These are phyloP conservation scores for Stratiomys singularior DNA, from an alignment of 2,888 invertebrate species.

Conservation along the genomic window DNA sequence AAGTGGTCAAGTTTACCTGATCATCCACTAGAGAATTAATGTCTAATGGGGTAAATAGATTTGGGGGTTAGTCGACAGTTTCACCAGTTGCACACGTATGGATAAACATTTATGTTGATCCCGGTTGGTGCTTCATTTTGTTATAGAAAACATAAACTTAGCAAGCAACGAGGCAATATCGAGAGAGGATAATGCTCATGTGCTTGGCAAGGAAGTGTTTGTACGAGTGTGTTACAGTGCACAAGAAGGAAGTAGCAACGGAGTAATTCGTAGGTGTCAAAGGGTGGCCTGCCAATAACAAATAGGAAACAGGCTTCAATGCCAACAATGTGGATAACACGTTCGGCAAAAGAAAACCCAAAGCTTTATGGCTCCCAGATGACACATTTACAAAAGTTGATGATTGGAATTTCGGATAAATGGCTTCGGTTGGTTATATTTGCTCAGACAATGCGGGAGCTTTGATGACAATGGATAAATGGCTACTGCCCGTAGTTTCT, in stretches of 20 bases:
- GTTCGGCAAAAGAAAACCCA: conserved; percentile 12
- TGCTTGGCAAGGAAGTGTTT: not conserved
- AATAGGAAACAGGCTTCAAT: not conserved
- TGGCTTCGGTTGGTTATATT: not conserved
- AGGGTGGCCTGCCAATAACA: conserved; percentile 3
- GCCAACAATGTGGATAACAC: conserved; percentile 11
- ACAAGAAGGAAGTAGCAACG: not conserved
- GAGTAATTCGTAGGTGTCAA: conserved; percentile 10
- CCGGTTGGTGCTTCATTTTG: not conserved
- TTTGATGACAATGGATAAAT: not conserved
- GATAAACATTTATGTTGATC: not conserved
- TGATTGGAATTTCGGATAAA: conserved; percentile 31
- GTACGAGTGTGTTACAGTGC: too few relatives aligned
- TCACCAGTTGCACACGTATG: conserved; percentile 36
- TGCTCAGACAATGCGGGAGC: not conserved
- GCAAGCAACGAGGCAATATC: not conserved
- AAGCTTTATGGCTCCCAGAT: conserved; percentile 37
- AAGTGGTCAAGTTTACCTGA: conserved; percentile 35
- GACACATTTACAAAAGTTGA: conserved; percentile 27
- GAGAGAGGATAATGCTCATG: not conserved
- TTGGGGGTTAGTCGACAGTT: conserved; percentile 34
- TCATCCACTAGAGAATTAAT: conserved; percentile 6
- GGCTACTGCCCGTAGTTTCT: not conserved
- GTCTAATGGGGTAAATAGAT: conserved; percentile 36
- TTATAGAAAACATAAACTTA: not conserved